Evolutionary conservation across 2,888 invertebrate species (phyloP).

Genomic region (Cantharis nigra): DNA sequence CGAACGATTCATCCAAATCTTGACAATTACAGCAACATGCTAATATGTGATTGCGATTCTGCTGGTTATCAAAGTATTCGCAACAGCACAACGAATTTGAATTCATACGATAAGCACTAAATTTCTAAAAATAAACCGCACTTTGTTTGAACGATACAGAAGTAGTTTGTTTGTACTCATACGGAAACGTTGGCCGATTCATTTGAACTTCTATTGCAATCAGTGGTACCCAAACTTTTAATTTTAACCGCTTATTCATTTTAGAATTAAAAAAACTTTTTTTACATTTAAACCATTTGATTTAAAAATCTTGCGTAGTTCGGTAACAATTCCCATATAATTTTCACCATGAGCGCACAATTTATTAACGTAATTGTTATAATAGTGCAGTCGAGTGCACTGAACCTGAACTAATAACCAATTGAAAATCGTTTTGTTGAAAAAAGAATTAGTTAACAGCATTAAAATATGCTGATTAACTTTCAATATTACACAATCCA

Average conservation of each 20-base stretch:
- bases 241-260: too few relatives aligned
- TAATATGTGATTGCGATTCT: constrained; percentile 60
- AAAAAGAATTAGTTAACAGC: constrained; percentile 4
- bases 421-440: constrained; percentile 10
- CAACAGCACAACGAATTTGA: constrained; percentile 61
- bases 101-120: background rate
- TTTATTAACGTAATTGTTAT: background rate
- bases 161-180: background rate
- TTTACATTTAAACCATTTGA: background rate
- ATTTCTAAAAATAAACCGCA: background rate
- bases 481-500: background rate
- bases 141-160: background rate
- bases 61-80: constrained; percentile 60
- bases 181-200: background rate
- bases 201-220: background rate
- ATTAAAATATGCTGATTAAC: background rate
- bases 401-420: constrained; percentile 8
- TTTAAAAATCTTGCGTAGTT: background rate
- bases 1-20: constrained; percentile 61
- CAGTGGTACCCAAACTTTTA: background rate
- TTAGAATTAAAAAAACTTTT: background rate
- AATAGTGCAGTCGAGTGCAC: background rate
- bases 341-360: background rate
- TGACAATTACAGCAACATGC: constrained; percentile 64
- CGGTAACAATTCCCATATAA: background rate